These are phyloP conservation scores for Epizoanthus stellaris DNA, from an alignment of 92 coral and sea anemone species.

Conservation along the genomic window DNA sequence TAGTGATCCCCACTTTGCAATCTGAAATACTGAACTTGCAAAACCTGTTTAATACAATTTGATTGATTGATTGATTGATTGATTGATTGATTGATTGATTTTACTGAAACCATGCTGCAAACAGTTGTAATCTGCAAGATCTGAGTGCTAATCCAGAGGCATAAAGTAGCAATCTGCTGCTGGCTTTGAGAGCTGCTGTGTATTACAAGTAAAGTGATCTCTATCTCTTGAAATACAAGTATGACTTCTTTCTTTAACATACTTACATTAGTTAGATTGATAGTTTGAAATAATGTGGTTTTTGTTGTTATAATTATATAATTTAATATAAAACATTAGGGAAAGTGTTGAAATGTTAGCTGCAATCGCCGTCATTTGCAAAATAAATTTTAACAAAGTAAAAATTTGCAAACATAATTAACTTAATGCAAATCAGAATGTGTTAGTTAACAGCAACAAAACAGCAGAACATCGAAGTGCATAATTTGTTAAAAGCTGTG, in stretches of 20 bases:
- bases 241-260: background rate
- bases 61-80: too few species aligned
- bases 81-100: too few species aligned
- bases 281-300: too few species aligned
- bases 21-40: too few species aligned
- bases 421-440: background rate
- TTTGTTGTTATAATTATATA: too few species aligned
- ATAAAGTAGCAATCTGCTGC: background rate
- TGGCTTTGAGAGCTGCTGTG: conserved; percentile 6
- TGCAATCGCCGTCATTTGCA: too few species aligned
- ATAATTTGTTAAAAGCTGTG: background rate
- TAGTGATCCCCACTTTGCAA: too few species aligned
- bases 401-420: too few species aligned
- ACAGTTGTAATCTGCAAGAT: background rate
- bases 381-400: too few species aligned
- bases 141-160: background rate
- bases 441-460: background rate
- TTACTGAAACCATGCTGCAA: background rate
- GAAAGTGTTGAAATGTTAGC: too few species aligned
- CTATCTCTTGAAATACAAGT: background rate
- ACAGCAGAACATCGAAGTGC: background rate
- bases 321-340: too few species aligned
- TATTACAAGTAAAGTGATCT: background rate
- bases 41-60: too few species aligned
- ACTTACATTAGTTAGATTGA: background rate